Evolutionary conservation across 1,140 invertebrate genomes (phyloP).

Genomic region (Arctopsyche grandis): DNA sequence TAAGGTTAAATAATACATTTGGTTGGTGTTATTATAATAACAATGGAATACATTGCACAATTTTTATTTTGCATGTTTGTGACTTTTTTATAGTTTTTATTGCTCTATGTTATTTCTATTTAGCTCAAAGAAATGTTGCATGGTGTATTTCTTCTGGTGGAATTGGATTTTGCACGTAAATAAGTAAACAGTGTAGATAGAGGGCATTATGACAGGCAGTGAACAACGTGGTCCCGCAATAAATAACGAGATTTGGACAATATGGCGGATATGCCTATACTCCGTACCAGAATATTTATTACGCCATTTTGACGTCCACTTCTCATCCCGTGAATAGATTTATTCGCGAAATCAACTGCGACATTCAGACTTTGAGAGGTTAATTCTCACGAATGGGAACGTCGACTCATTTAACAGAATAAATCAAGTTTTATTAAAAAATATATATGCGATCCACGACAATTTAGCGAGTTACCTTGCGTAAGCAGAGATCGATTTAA

Average conservation of each 20-base stretch:
- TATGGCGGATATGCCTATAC: not conserved
- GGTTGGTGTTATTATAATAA: no score
- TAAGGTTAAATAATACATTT: no score
- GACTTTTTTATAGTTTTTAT: no score
- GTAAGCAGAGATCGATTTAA: no score
- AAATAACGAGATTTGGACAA: slow-evolving; percentile 31
- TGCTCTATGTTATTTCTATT: no score
- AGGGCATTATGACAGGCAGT: slow-evolving; percentile 13
- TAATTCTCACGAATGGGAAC: not conserved
- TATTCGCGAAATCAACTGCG: not conserved
- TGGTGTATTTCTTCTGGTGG: not conserved
- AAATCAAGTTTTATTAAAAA: no score
- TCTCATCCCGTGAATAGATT: not conserved
- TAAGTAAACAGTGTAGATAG: slow-evolving; percentile 10
- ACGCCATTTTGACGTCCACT: not conserved
- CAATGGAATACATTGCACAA: no score
- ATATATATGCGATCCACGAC: no score
- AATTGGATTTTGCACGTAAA: slow-evolving; percentile 26
- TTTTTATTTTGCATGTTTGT: no score
- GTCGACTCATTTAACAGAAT: no score
- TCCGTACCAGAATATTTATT: slow-evolving; percentile 16
- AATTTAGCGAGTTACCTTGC: no score
- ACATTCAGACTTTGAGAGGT: not conserved
- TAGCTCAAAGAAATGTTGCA: no score
- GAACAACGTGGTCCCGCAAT: slow-evolving; percentile 18